Evolutionary conservation across 2,797 vertebrate genomes (phyloP), one percentile per base, ranked within the genome.

Genomic region (Sardinella longiceps): DNA sequence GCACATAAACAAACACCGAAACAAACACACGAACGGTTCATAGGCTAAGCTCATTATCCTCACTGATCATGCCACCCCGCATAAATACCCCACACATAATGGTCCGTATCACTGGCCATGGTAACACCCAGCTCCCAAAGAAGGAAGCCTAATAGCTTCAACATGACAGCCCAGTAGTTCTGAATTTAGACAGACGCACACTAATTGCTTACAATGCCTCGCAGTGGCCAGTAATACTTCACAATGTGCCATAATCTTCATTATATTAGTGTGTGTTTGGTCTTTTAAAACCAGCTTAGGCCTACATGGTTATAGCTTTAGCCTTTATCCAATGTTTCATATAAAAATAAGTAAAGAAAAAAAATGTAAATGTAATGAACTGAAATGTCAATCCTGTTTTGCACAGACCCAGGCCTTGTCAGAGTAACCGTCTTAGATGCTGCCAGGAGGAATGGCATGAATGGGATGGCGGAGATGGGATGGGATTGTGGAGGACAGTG

Each of bases 231-330:
- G 37, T 77, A 77, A 77, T 77, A 20, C 70, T 77, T 37, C 11
- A 7, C 37, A 77, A 2, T 77, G 37, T 77, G 70, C 14, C 37
- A 77, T 77, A 77, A 77, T 33, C 70, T 77, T 77, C 70, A 77
- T 77, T 37, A 77, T 39, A 77, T 77, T 77, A 77, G 70, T 18
- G 51, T 53, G 18, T 53, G 37, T 77, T 33, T 30, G 37, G 70
- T 39, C 15, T 39, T 39, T 23, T 39, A 39, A 43, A 39, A 20
- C 37, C 70, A 77, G 70, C 33, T 77, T 77, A 77, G 63, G 70
- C 14, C 66, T 37, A 33, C 37, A 23, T 9, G 70, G 70, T 43
- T 77, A 37, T 39, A 6, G 70, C 15, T 6, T 77, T 39, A 2
- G 30, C 14, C 15, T 18, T 18, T 23, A 15, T 77, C 70, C 43